Percentiles rank a stretch among this genome's conserved stretches.
Evolutionary conservation across 2,888 invertebrate genomes (phyloP).

Genomic region (Cybosia mesomella): DNA sequence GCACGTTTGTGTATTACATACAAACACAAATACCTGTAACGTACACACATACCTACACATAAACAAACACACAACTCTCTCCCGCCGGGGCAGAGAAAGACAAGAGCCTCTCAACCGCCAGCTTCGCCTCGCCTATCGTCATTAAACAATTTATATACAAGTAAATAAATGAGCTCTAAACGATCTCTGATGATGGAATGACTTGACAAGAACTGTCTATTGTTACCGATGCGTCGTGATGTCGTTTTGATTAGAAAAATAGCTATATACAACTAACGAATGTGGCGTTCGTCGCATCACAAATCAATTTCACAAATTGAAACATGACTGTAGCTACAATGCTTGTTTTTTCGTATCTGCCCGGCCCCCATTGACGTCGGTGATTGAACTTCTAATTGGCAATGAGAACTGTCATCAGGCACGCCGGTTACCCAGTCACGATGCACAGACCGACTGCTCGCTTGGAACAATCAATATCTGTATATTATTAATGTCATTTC

Average conservation of each 20-base stretch:
- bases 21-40: too few species aligned
- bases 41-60: too few species aligned
- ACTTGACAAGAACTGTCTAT: conserved; percentile 52
- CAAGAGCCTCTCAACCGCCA: background rate
- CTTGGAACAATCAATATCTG: conserved; percentile 20
- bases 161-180: conserved; percentile 51
- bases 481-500: conserved; percentile 35
- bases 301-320: conserved; percentile 81
- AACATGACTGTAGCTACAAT: conserved; percentile 68
- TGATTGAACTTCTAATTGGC: conserved; percentile 83
- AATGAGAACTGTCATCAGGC: conserved; percentile 68
- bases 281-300: conserved; percentile 63
- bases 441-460: conserved; percentile 33
- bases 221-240: conserved; percentile 61
- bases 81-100: background rate
- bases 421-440: conserved; percentile 65
- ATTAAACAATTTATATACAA: conserved; percentile 34
- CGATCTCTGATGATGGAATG: conserved; percentile 53
- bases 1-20: too few species aligned
- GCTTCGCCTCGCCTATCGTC: background rate
- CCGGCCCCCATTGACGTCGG: conserved; percentile 64
- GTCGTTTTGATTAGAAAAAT: conserved; percentile 61
- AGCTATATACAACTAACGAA: conserved; percentile 53
- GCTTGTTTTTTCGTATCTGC: conserved; percentile 61
- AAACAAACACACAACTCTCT: background rate